A percentile compares a stretch with the other conserved stretches of the same genome.
phyloP scores from a whole-genome alignment of 64 coral and sea anemone species.

The Platygyra sinensis region DNA sequence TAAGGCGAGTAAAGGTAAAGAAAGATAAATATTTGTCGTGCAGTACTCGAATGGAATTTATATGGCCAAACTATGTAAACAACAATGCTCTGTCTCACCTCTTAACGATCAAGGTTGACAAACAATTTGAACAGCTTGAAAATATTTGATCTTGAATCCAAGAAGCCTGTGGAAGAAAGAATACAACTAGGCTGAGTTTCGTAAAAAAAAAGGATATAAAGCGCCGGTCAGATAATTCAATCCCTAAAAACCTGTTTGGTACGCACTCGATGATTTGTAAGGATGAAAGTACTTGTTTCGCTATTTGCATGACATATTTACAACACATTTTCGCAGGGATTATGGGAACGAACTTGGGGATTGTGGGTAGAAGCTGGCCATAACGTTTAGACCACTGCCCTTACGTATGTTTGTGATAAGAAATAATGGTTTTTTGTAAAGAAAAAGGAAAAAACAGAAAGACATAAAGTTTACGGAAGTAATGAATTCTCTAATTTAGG shows the following conservation, averaged over 20 bases:
- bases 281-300: not conserved
- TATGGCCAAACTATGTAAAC: constrained; percentile 24
- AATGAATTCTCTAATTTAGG: too few species aligned
- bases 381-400: too few species aligned
- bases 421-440: too few species aligned
- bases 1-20: not conserved
- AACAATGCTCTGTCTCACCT: constrained; percentile 2
- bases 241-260: not conserved
- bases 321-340: not conserved
- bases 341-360: constrained; percentile 4
- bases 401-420: too few species aligned
- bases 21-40: constrained; percentile 35
- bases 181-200: not conserved
- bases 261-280: not conserved
- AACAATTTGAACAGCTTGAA: constrained; percentile 11
- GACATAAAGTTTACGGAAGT: too few species aligned
- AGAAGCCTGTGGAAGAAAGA: not conserved
- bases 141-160: constrained; percentile 4
- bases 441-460: too few species aligned
- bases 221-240: not conserved
- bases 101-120: constrained; percentile 22
- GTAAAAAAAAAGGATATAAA: not conserved
- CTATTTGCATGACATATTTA: constrained; percentile 1
- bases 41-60: constrained; percentile 27
- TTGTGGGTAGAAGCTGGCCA: not conserved